Evolutionary conservation across 2,888 invertebrate genomes (phyloP), one percentile per base, ranked within the genome.

Genomic region (Saturnia japonica): DNA sequence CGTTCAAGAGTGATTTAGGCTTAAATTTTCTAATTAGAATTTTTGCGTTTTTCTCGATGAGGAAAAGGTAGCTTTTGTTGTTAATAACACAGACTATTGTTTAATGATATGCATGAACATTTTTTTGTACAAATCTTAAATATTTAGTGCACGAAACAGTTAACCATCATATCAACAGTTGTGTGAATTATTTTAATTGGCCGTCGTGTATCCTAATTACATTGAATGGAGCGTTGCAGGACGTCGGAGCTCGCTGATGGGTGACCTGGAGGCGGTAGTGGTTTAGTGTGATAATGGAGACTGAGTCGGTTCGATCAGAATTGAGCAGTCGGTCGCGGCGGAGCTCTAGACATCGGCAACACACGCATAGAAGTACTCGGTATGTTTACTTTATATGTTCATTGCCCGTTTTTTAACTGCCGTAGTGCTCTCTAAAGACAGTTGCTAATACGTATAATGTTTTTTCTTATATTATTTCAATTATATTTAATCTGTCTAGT

Each of bases 271-370:
- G 81, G 77, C 74, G 73, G 75, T 74, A 51, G 12, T 51, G 57
- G 16, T 57, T 66, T 42, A 43, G 72, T 81, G 74, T 72, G 80
- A 89, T 93, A 89, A 98, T 98, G 98, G 98, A 98, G 95, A 98
- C 97, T 83, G 98, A 98, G 95, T 98, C 98, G 82, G 96, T 98
- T 83, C 96, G 98, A 87, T 98, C 98, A 71, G 98, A 98, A 93
- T 96, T 97, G 85, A 98, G 98, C 92, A 96, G 97, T 85, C 96
- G 97, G 85, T 96, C 96, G 69, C 94, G 96, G 88, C 95, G 96
- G 74, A 96, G 96, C 77, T 95, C 96, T 60, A 95, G 96, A 79
- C 93, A 94, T 77, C 85, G 95, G 74, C 94, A 95, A 78, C 95
- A 95, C 81, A 95, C 96, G 45, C 96, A 96, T 81, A 91, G 96